Base-by-base conservation (phyloP, 2,888 invertebrate species). In the Uropetala carovei region DNA sequence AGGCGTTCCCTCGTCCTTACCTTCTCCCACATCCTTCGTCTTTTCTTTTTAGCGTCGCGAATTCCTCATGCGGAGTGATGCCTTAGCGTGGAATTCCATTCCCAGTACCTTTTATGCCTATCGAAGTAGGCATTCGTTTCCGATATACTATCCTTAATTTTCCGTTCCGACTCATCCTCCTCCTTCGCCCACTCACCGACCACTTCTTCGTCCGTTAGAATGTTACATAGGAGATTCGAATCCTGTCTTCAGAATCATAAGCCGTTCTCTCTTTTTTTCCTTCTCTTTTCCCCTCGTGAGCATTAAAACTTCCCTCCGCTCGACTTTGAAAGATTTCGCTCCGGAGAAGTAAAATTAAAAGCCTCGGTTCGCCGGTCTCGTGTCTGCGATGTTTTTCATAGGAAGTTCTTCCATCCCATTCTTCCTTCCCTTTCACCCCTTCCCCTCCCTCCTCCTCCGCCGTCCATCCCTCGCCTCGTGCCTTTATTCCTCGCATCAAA, bases 241-340 rank as follows among this genome's bases (percentile, higher is more conserved):
- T 75, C 75, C 22, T 13, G 75, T 75, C 27, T 13, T 75, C 75
- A 75, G 75, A 75, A 75, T 75, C 75, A 75, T 75, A 75, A 75
- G 75, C 27, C n/a, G 7, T 43, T n/a, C 9, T 22, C 68, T 27
- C 11, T 27, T 75, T 75, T 75, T 22, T 64, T 64, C 14, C 18
- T 60, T 16, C 18, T 64, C 16, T 27, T 13, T 75, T 27, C 27
- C 27, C 75, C 27, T 75, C 22, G 27, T 43, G 43, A 27, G 75
- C 27, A 27, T 75, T 75, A 75, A 75, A 75, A 75, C 68, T 68
- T 68, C 9, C 13, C 27, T 27, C 75, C 9, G 22, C 27, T 27
- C 75, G 75, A 75, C 75, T 75, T 27, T 75, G 75, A 75, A 75
- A 75, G 75, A 75, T 75, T 75, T 75, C 75, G 75, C 14, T 75